Evolutionary conservation across 2,797 vertebrate species (phyloP), one percentile per base, ranked within the genome.

Genomic region (Rhabdophis nuchalis): DNA sequence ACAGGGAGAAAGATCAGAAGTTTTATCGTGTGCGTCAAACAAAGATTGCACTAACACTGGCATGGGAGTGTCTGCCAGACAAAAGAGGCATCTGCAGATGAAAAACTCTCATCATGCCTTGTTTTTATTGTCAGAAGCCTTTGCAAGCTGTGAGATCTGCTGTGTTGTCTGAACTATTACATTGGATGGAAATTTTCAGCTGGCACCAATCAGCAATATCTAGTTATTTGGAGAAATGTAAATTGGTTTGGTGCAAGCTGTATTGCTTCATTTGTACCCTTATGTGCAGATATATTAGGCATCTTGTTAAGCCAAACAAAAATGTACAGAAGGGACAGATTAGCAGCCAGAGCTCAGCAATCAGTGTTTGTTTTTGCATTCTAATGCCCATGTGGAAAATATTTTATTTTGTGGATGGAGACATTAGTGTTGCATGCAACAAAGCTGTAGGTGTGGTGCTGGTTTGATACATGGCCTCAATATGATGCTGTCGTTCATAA

Each of bases 291-390:
- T 61, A 27, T 1, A 56, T 89, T 36, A 89, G 90, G 60, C 85
- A 89, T 93, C 90, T 89, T 14, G 27, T 87, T 91, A 91, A 89
- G 61, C 85, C 36, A 27, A 61, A 89, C 53, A 61, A 91, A 87
- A 93, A 91, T 89, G 54, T 46, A 41, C 7, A 60, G 58, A 56
- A 53, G 13, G 46, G 56, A 46, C 46, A 60, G 85, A 46, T 64
- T 52, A 60, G 27, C 3, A 87, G 50, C 52, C 53, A n/a, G 56
- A 85, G n/a, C 53, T 89, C 87, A 82, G 56, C 13, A 41, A 91
- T 72, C 61, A 87, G 16, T 20, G 20, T n/a, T 86, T 90, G 18
- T 56, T 82, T 90, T 56, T 90, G 64, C 87, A 60, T 54, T 57
- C 88, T 54, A 54, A 82, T 89, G 54, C 32, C 16, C 27, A 25